phyloP scores from a whole-genome alignment of 2,797 vertebrate genomes.

The Distichodus sexfasciatus region DNA sequence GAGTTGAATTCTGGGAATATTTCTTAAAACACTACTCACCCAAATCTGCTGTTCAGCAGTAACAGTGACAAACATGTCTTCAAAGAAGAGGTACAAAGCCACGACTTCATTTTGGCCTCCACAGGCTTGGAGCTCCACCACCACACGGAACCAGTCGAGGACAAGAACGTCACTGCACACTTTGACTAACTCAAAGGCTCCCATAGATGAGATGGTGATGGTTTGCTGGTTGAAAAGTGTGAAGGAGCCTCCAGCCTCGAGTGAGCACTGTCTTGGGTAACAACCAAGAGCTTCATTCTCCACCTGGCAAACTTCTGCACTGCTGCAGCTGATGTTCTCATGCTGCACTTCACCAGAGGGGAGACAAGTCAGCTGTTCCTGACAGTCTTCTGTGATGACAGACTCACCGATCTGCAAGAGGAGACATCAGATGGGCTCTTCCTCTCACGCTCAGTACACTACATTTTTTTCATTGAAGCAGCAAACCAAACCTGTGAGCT shows the following conservation, averaged over 20 bases:
- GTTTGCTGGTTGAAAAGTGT: slow-evolving; percentile 61
- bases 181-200: slow-evolving; percentile 65
- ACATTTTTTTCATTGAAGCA: no score
- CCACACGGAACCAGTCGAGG: slow-evolving; percentile 62
- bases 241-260: slow-evolving; percentile 61
- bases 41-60: slow-evolving; percentile 48
- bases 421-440: slow-evolving; percentile 55
- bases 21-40: slow-evolving; percentile 44
- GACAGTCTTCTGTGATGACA: slow-evolving; percentile 48
- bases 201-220: slow-evolving; percentile 66
- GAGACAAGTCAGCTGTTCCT: slow-evolving; percentile 42
- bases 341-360: slow-evolving; percentile 45
- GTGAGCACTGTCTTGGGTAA: slow-evolving; percentile 37
- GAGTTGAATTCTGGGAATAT: background rate
- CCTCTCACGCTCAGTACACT: background rate
- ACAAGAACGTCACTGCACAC: slow-evolving; percentile 21
- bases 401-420: slow-evolving; percentile 50
- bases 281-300: slow-evolving; percentile 65
- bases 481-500: no score
- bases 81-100: slow-evolving; percentile 52
- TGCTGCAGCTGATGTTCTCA: slow-evolving; percentile 45
- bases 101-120: slow-evolving; percentile 55
- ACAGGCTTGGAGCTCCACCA: slow-evolving; percentile 50
- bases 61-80: slow-evolving; percentile 41
- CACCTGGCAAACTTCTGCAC: slow-evolving; percentile 64